Base-by-base conservation (phyloP, 2,888 invertebrate species). In the Desoria tigrina region DNA sequence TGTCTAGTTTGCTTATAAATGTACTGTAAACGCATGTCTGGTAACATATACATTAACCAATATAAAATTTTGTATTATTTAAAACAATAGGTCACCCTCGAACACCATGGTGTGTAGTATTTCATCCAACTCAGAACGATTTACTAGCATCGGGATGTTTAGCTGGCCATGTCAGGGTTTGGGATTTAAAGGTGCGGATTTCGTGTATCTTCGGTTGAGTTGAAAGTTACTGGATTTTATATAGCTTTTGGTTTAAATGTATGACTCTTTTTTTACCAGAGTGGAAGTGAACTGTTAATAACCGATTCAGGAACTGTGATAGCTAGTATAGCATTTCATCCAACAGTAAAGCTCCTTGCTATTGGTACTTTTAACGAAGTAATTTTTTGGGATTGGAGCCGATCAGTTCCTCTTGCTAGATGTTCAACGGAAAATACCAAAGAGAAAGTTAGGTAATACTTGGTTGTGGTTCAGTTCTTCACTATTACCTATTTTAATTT, bases 91-190 rank as follows among this genome's bases (percentile, higher is more conserved):
- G 92, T 0, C 93, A 94, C 81, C 91, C 91, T 1, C 84, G 93
- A 39, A 93, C 92, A 16, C 93, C 93, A 1, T 94, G 94, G 94
- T 91, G 91, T 78, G 86, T 93, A 58, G 90, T 90, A 49, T 94
- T 92, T 80, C 93, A 93, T 81, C 92, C 92, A 0, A 87, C 88
- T 7, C 89, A 87, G 65, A 88, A 89, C 78, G 88, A 92, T 77
- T 87, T 94, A 57, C 84, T 94, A 53, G 93, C 92, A 27, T 90
- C 92, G 1, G 93, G 93, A 1, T 94, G 93, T 79, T 84, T 94
- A 1, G 91, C 89, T 7, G 94, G 94, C 9, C 90, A 92, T 85
- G 92, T 94, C 58, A 83, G 92, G 74, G 90, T 94, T 51, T 94
- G 94, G 94, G 92, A 93, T 81, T 80, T 89, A 16, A 85, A 85